Evolutionary conservation across 2,888 invertebrate species (phyloP).

Genomic region (Acanthosepion lycidas): DNA sequence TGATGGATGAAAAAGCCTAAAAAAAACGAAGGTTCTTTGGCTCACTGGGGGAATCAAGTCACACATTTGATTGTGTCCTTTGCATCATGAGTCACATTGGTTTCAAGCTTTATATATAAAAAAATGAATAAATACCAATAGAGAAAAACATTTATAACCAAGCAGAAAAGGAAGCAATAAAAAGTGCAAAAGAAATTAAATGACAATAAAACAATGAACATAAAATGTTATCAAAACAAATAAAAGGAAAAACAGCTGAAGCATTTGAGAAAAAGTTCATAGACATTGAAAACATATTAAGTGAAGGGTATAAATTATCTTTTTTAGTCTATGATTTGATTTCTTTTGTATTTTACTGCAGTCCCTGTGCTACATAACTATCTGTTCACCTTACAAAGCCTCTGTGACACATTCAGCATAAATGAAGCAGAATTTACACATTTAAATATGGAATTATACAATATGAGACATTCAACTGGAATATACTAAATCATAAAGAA

Average conservation of each 20-base stretch:
- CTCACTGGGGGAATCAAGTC: slow-evolving; percentile 33
- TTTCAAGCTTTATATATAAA: background rate
- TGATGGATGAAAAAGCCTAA: slow-evolving; percentile 33
- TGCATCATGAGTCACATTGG: background rate
- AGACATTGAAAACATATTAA: slow-evolving; percentile 12
- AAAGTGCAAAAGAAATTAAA: background rate
- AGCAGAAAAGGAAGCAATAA: background rate
- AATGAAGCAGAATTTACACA: too few species aligned
- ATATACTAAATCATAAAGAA: too few species aligned
- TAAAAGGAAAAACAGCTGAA: background rate
- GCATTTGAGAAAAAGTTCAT: slow-evolving; percentile 12
- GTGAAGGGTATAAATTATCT: background rate
- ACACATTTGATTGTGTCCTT: slow-evolving; percentile 33
- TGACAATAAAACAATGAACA: background rate
- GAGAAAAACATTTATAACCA: background rate
- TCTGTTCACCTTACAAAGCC: too few species aligned
- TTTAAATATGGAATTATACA: too few species aligned
- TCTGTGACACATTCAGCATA: too few species aligned
- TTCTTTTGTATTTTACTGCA: background rate
- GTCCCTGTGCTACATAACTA: background rate
- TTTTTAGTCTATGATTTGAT: background rate
- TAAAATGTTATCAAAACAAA: background rate
- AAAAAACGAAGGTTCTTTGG: background rate
- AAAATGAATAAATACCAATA: background rate
- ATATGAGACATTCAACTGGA: too few species aligned